Percentiles rank a stretch among this genome's conserved stretches.
Evolutionary conservation across 2,888 invertebrate genomes (phyloP).

Genomic region (Biston stratarius): DNA sequence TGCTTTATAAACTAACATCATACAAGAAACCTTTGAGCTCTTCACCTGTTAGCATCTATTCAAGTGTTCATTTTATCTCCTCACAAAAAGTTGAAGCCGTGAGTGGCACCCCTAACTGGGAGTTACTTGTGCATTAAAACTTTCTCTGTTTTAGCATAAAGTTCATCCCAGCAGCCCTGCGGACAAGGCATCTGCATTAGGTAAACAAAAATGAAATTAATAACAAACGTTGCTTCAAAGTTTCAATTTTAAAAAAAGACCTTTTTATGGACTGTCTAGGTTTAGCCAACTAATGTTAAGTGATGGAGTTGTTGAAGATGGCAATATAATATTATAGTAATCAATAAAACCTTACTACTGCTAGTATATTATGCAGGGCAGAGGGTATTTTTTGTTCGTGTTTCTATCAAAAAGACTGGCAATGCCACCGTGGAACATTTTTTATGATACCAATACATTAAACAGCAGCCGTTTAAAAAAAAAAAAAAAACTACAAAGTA

Average conservation of each 20-base stretch:
- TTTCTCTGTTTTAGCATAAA: constrained; percentile 65
- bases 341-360: too few relatives aligned
- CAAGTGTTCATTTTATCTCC: constrained; percentile 14
- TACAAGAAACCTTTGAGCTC: constrained; percentile 1
- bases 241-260: constrained; percentile 37
- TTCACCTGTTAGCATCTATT: neutral
- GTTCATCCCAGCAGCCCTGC: constrained; percentile 58
- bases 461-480: too few relatives aligned
- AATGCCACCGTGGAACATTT: too few relatives aligned
- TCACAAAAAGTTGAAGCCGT: constrained; percentile 14
- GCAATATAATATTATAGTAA: too few relatives aligned
- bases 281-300: too few relatives aligned
- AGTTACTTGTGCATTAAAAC: constrained; percentile 75
- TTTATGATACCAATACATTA: too few relatives aligned
- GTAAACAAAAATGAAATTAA: constrained; percentile 62
- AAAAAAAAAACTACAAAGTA: too few relatives aligned
- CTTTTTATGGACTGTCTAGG: neutral
- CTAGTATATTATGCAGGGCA: too few relatives aligned
- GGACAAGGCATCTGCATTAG: constrained; percentile 75
- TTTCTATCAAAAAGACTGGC: too few relatives aligned
- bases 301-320: too few relatives aligned
- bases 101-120: constrained; percentile 43
- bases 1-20: neutral
- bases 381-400: too few relatives aligned
- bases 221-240: constrained; percentile 1